phyloP scores from a whole-genome alignment of 2,888 invertebrate genomes.

The Apamea monoglypha region DNA sequence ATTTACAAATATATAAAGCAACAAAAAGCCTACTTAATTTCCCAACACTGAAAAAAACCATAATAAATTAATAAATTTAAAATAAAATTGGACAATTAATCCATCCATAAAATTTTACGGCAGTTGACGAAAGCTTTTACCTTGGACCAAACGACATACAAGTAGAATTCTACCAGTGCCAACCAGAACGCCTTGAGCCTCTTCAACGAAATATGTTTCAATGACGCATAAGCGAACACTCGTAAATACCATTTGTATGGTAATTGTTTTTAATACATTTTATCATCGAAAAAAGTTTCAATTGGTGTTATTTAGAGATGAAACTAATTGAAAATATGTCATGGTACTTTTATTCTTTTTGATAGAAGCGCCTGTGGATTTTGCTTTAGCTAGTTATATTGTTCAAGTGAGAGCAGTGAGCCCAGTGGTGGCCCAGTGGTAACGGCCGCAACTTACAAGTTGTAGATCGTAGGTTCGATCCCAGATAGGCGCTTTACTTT shows the following conservation, averaged over 20 bases:
- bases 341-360: not conserved
- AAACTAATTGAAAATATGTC: not conserved
- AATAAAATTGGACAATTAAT: slow-evolving; percentile 48
- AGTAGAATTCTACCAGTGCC: slow-evolving; percentile 70
- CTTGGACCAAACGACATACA: slow-evolving; percentile 62
- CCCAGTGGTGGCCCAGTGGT: not conserved
- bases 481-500: not conserved
- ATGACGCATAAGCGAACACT: slow-evolving; percentile 47
- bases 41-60: slow-evolving; percentile 37
- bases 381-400: not conserved
- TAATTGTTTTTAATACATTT: slow-evolving; percentile 42
- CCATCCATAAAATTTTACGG: slow-evolving; percentile 51
- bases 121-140: slow-evolving; percentile 57
- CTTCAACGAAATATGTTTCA: slow-evolving; percentile 76
- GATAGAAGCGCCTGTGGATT: slow-evolving; percentile 25
- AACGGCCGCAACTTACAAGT: not conserved
- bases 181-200: slow-evolving; percentile 79
- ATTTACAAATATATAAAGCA: slow-evolving; percentile 1
- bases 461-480: not conserved
- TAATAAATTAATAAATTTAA: slow-evolving; percentile 58
- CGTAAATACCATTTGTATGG: slow-evolving; percentile 52
- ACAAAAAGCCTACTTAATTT: slow-evolving; percentile 26
- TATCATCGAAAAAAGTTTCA: not conserved
- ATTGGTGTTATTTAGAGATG: not conserved
- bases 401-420: not conserved